Base-by-base conservation (phyloP, 2,888 invertebrate species). In the Stenoptilia bipunctidactyla region DNA sequence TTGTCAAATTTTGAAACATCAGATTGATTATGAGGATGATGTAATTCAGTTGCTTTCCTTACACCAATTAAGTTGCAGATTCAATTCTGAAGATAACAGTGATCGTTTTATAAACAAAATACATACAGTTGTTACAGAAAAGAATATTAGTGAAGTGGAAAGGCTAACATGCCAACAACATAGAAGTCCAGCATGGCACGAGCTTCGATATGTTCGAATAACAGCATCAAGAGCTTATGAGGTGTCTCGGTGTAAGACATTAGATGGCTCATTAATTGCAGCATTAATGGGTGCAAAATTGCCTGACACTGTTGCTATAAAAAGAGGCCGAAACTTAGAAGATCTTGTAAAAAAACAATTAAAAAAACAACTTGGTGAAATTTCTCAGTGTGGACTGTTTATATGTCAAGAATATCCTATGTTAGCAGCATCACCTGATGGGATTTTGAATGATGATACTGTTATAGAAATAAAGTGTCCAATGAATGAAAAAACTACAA, bases 1-100 rank as follows among this genome's bases (percentile, higher is more conserved):
- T 15, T 50, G 51, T 38, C 50, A 55, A 27, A n/a, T 54, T 15
- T 3, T 56, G 4, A 55, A 53, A 41, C 52, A 51, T 47, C 49
- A 55, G 42, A 1, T 13, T 6, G 40, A 43, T 9, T 49, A 48
- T 50, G 33, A 45, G 39, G 35, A 15, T 20, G 34, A 27, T 30
- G 2, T 3, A 8, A 9, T 25, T 34, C 25, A 36, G 34, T 44
- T 37, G 34, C 12, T 45, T 0, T 48, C 47, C 14, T 46, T 49
- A 46, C 39, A 49, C 15, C 46, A 15, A 33, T 50, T 20, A 13
- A 14, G 13, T 38, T 40, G 45, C 1, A 49, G 45, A 44, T 50
- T 44, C 35, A 52, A 51, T n/a, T n/a, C n/a, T 15, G 44, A 49
- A 34, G 35, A 45, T 27, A 44, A 25, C 5, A 42, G 39, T 43